Evolutionary conservation across 1,140 invertebrate genomes (phyloP).

Genomic region (Drosophila grimshawi): DNA sequence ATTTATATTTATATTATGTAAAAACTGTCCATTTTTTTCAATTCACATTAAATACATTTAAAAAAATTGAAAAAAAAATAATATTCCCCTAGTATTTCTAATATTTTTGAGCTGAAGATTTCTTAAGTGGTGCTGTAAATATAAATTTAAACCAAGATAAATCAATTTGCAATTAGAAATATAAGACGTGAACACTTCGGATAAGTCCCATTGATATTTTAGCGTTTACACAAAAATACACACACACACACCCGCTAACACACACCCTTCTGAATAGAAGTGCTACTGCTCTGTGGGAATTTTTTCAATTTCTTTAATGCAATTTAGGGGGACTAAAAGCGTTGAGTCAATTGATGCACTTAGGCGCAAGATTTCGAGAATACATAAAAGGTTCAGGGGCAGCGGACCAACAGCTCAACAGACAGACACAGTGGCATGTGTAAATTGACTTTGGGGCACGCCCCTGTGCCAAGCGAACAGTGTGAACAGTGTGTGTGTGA

Average conservation of each 20-base stretch:
- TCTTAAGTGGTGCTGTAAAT: too few species aligned
- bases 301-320: constrained; percentile 61
- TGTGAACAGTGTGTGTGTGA: constrained; percentile 22
- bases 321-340: constrained; percentile 52
- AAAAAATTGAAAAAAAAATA: too few species aligned
- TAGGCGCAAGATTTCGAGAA: constrained; percentile 44
- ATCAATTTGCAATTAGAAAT: too few species aligned
- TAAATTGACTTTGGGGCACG: constrained; percentile 72
- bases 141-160: too few species aligned
- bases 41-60: too few species aligned
- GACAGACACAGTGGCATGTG: constrained; percentile 53
- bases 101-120: too few species aligned
- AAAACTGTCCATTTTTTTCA: too few species aligned
- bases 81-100: too few species aligned
- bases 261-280: background rate
- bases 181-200: too few species aligned
- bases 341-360: constrained; percentile 68
- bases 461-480: constrained; percentile 27
- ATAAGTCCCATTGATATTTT: too few species aligned
- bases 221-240: too few species aligned
- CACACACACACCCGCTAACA: background rate
- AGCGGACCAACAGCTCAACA: background rate
- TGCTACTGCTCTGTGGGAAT: constrained; percentile 7
- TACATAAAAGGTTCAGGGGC: constrained; percentile 31
- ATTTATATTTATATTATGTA: too few species aligned